Base-by-base conservation (phyloP, 2,113 vertebrate species). In the Ceuthmochares aereus region DNA sequence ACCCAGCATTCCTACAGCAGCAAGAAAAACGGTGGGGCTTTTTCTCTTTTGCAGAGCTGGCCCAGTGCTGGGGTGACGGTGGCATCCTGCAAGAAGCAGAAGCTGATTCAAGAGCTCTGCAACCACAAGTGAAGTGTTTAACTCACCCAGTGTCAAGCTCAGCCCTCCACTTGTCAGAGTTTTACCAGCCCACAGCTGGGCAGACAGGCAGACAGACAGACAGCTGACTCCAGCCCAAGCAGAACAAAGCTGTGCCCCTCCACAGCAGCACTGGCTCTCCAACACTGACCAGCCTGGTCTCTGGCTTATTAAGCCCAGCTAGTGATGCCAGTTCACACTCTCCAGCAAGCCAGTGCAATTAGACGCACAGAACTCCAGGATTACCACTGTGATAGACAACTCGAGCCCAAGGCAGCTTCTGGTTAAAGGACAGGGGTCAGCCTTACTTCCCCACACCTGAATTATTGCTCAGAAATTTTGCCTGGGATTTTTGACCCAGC, bases 1-100 rank as follows among this genome's bases (percentile, higher is more conserved):
- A 64, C 17, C 4, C 56, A n/a, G 58, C 4, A 2, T 21, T 69
- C 36, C 47, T 23, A 30, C 19, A 69, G 47, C 70, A 37, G 62
- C 0, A 7, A 72, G 36, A 36, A 12, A 32, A 66, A 37, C 0
- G 2, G 45, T 4, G 7, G 45, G 10, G 47, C 73, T 68, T 19
- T 22, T 62, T 45, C 54, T 58, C 27, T 47, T 25, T 37, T 73
- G 64, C 56, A 67, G 17, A 47, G 14, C 11, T 9, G 74, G 58
- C 21, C 22, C 45, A 49, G 79, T 0, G 5, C 51, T 45, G 67
- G 43, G 7, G 10, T 37, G 36, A 82, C 58, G 56, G 25, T 54
- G 73, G 72, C 45, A 87, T 6, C 16, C 36, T 55, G 32, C 2
- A 1, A 19, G 62, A 56, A 79, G 49, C 55, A 69, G 79, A 42